phyloP scores from a whole-genome alignment of 1,140 invertebrate genomes.

The Zaprionus kolodkinae region DNA sequence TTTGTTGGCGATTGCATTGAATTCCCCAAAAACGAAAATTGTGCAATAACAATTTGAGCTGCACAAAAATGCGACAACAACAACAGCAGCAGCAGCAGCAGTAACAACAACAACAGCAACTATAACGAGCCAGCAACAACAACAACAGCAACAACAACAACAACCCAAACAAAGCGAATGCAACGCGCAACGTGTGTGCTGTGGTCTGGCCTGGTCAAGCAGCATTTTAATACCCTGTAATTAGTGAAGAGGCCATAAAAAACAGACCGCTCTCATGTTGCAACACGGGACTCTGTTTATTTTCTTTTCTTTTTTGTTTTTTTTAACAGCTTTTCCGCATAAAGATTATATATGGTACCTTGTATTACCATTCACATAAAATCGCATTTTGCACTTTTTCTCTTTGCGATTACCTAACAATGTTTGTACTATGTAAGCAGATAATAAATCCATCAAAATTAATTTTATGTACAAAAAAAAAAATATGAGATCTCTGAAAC shows the following conservation, averaged over 20 bases:
- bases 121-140: conserved; percentile 31
- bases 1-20: conserved; percentile 62
- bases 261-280: not conserved
- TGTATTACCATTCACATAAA: not conserved
- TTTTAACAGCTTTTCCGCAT: conserved; percentile 11
- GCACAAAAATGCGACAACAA: conserved; percentile 64
- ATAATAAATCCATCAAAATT: not conserved
- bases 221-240: conserved; percentile 24
- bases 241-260: not conserved
- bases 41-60: conserved; percentile 81
- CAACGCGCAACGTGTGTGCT: conserved; percentile 17
- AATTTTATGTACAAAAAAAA: not conserved
- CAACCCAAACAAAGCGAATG: conserved; percentile 29
- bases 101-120: not conserved
- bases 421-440: not conserved
- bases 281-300: not conserved
- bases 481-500: not conserved
- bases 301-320: not conserved
- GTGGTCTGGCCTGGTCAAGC: conserved; percentile 40
- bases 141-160: conserved; percentile 21
- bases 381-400: not conserved
- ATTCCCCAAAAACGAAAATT: conserved; percentile 70
- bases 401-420: not conserved
- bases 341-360: not conserved
- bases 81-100: no score